Evolutionary conservation across 2,797 vertebrate genomes (phyloP), one percentile per base, ranked within the genome.

Genomic region (Valencia hispanica): DNA sequence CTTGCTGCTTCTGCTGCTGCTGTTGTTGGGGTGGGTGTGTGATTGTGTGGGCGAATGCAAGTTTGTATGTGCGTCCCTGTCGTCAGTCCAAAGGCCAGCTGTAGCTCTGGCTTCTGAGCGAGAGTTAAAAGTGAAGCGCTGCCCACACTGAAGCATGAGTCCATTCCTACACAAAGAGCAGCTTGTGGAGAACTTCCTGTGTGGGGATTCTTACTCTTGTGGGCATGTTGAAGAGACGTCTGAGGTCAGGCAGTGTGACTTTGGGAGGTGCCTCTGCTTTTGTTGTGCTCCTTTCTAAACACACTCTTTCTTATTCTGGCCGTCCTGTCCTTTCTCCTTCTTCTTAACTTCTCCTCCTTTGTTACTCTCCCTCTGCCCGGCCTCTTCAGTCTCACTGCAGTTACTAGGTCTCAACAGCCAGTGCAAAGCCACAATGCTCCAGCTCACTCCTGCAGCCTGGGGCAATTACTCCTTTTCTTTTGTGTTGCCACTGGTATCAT

Each of bases 101-200:
- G 82, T 84, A 69, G 78, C 79, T 85, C 61, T 74, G 85, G 73
- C 74, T 66, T 79, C 74, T 61, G 75, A 84, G 43, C 68, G 81
- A 78, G 78, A n/a, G 63, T 86, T 81, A 79, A 90, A 89, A 83
- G 83, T 72, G 84, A 89, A 73, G 53, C 79, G 75, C 89, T 85
- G 86, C 92, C 93, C 90, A 94, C 93, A 82, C 88, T 84, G 59
- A 50, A 83, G 79, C 80, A 82, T 78, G 84, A 89, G 86, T 91
- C 89, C 78, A 69, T 86, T 71, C 65, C 70, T 55, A 72, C 87
- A 94, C 93, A 94, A 94, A 94, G 92, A 84, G 73, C 75, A 75
- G 90, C 85, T 87, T 94, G 92, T 94, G 88, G 72, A 88, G 77
- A 59, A 90, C 92, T 90, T 94, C 91, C 93, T 92, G 90, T 94